Evolutionary conservation across 2,888 invertebrate genomes (phyloP).

Genomic region (Linnaemya tessellans): DNA sequence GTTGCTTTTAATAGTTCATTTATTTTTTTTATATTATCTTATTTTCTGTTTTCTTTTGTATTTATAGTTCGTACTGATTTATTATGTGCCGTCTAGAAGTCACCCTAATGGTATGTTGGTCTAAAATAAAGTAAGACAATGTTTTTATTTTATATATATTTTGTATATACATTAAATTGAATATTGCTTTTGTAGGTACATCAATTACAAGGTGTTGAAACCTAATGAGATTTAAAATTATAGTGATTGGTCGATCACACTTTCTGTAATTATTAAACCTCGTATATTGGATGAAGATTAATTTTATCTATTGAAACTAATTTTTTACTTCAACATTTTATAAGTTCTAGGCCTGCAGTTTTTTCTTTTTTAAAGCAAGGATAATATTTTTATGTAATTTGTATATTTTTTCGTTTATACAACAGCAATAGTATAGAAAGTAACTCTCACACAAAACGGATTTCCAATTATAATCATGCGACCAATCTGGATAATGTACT

Average conservation of each 20-base stretch:
- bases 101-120: not conserved
- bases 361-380: not conserved
- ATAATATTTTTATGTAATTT: no score
- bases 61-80: slow-evolving; percentile 14
- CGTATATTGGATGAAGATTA: not conserved
- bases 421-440: no score
- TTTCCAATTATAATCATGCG: no score
- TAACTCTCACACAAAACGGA: no score
- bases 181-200: slow-evolving; percentile 30
- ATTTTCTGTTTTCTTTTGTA: slow-evolving; percentile 17
- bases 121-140: slow-evolving; percentile 23
- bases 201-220: slow-evolving; percentile 1
- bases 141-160: not conserved
- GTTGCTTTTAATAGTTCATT: slow-evolving; percentile 23
- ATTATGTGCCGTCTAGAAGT: slow-evolving; percentile 11
- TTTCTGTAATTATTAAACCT: not conserved
- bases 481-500: no score
- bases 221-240: not conserved
- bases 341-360: not conserved
- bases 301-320: slow-evolving; percentile 1
- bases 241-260: not conserved
- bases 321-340: not conserved
- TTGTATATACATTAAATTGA: not conserved
- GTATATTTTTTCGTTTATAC: no score
- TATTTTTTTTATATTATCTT: not conserved